Evolutionary conservation across 2,888 invertebrate species (phyloP).

Genomic region (Linnaemya vulpina): DNA sequence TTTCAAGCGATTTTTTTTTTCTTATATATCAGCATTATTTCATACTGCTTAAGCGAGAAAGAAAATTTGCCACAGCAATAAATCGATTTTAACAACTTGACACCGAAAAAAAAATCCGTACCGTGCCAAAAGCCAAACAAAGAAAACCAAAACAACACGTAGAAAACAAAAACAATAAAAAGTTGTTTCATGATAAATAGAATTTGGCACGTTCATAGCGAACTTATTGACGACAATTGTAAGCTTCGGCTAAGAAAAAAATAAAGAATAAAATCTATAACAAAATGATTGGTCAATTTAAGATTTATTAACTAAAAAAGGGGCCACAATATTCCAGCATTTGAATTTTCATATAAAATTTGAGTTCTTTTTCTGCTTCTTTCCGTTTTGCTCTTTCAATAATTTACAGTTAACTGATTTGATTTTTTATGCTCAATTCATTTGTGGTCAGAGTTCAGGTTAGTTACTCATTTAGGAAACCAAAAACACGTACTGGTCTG

Average conservation of each 20-base stretch:
- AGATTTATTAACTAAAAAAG: constrained; percentile 69
- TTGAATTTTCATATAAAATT: constrained; percentile 43
- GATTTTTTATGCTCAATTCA: constrained; percentile 50
- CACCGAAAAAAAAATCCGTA: constrained; percentile 57
- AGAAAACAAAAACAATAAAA: not conserved
- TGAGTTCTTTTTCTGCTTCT: constrained; percentile 28
- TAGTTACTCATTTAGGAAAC: constrained; percentile 47
- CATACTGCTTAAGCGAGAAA: constrained; percentile 48
- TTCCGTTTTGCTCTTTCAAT: constrained; percentile 11
- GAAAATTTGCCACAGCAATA: constrained; percentile 69
- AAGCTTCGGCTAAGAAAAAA: constrained; percentile 5
- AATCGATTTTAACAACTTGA: constrained; percentile 72
- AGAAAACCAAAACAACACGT: constrained; percentile 6
- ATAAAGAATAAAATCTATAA: constrained; percentile 50
- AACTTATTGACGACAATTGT: constrained; percentile 40
- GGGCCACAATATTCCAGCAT: constrained; percentile 52
- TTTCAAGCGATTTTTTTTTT: constrained; percentile 50
- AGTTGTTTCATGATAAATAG: constrained; percentile 57
- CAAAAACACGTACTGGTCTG: not conserved
- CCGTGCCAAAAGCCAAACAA: not conserved
- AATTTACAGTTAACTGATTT: constrained; percentile 69
- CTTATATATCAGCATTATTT: constrained; percentile 9
- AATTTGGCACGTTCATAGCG: constrained; percentile 64
- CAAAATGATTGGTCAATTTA: constrained; percentile 70
- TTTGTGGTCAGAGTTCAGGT: constrained; percentile 70